Base-by-base conservation (phyloP, 1,140 invertebrate species). In the Homarus americanus region DNA sequence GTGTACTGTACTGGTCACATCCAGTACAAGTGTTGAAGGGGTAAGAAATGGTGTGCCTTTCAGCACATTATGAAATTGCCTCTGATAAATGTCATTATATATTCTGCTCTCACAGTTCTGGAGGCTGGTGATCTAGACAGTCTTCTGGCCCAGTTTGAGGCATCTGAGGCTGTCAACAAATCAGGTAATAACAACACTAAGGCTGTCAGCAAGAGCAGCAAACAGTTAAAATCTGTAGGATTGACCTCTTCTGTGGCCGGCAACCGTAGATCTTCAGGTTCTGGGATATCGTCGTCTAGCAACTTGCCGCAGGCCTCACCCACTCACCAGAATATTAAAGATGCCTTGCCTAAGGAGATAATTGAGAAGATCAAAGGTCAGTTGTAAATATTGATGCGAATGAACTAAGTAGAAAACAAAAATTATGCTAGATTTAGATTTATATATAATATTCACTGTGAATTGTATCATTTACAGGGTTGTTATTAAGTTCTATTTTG, bases 81-180 rank as follows among this genome's bases (percentile, higher is more conserved):
- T n/a, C n/a, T n/a, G n/a, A n/a, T n/a, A n/a, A n/a, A 20, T 20
- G 53, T 4, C 53, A 58, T 58, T 41, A 40, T n/a, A 10, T 38
- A 10, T 76, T 28, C 20, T 76, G 92, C 89, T 93, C 93, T 93
- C 93, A 92, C 86, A 94, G 95, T 94, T 58, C 91, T 95, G n/a
- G 94, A 95, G 94, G 95, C 95, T 88, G 93, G 93, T 28, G 95
- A 95, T 93, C 91, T 95, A 9, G 93, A 93, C 9, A 95, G 95
- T 93, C 94, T 96, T 15, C 92, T 96, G 32, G 95, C 95, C 84
- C 95, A 96, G 93, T 96, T 96, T 94, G 95, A 96, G 93, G 94
- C 94, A 40, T 93, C 94, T 0, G 94, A 95, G 93, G 93, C 91
- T 63, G 91, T 92, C 32, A 85, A 88, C 79, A 88, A 82, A 34